A percentile compares a stretch with the other conserved stretches of the same genome.
phyloP scores from a whole-genome alignment of 2,888 invertebrate species.

The Globia sparganii region DNA sequence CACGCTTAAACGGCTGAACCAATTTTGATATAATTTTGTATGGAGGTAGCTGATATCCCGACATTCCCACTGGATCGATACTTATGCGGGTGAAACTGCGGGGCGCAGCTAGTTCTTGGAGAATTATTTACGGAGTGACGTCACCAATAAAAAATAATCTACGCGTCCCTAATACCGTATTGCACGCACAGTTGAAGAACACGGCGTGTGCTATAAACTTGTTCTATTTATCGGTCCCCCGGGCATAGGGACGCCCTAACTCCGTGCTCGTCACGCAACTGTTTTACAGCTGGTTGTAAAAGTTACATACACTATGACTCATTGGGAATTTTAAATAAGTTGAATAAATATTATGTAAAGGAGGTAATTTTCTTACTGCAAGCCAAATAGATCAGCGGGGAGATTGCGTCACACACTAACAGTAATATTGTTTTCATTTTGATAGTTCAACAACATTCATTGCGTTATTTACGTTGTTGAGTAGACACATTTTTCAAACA shows the following conservation, averaged over 20 bases:
- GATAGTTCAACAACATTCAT: no score
- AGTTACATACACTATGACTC: conserved; percentile 62
- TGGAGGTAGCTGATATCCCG: no score
- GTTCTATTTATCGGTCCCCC: conserved; percentile 78
- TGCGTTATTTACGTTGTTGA: no score
- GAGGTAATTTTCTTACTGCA: neutral
- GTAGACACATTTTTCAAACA: no score
- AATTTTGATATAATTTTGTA: no score
- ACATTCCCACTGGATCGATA: no score
- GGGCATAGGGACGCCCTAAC: conserved; percentile 66
- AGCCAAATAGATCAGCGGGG: neutral
- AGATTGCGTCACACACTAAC: no score
- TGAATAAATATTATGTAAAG: conserved; percentile 26
- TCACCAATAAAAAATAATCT: conserved; percentile 45
- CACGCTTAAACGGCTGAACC: no score
- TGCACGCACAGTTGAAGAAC: conserved; percentile 61
- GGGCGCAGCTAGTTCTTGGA: no score
- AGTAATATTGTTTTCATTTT: no score
- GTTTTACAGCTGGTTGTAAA: conserved; percentile 72
- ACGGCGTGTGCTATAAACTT: conserved; percentile 70
- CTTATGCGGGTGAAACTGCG: no score
- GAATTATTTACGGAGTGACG: conserved; percentile 18
- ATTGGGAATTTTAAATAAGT: conserved; percentile 65
- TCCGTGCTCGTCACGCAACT: conserved; percentile 70
- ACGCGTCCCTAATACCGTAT: conserved; percentile 47